Evolutionary conservation across 2,797 vertebrate genomes (phyloP).

Genomic region (Sylvilagus floridanus): DNA sequence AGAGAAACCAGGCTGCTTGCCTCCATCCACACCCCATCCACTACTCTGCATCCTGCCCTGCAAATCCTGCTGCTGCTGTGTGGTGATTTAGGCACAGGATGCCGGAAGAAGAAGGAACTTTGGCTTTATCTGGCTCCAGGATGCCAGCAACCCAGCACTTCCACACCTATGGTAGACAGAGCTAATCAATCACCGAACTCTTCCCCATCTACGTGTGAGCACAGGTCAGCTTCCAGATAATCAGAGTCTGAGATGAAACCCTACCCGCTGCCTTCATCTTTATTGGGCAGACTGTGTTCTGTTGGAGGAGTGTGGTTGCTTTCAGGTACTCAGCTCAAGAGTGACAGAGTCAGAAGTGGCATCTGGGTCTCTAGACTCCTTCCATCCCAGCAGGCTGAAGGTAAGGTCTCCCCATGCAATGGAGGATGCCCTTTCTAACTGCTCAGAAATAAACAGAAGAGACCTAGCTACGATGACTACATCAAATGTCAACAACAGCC

Average conservation of each 20-base stretch:
- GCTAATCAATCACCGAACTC: not conserved
- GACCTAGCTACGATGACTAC: not conserved
- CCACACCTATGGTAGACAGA: not conserved
- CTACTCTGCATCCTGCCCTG: not conserved
- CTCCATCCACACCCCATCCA: not conserved
- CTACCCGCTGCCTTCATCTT: not conserved
- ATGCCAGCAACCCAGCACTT: not conserved
- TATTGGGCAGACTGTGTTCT: not conserved
- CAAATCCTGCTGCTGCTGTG: not conserved
- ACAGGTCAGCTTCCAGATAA: not conserved
- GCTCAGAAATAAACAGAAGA: not conserved
- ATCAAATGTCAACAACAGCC: not conserved
- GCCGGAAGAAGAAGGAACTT: not conserved
- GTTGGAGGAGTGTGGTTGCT: not conserved
- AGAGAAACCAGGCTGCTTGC: not conserved
- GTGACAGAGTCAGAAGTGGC: not conserved
- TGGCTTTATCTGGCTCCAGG: not conserved
- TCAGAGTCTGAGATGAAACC: constrained; percentile 8
- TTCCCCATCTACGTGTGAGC: not conserved
- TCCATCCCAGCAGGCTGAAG: not conserved
- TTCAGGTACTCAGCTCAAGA: not conserved
- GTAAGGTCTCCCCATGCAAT: not conserved
- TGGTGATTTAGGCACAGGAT: fast-evolving
- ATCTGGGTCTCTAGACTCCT: not conserved
- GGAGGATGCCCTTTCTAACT: not conserved